Evolutionary conservation across 2,113 vertebrate species (phyloP), one percentile per base, ranked within the genome.

Genomic region (Oryzias javanicus): DNA sequence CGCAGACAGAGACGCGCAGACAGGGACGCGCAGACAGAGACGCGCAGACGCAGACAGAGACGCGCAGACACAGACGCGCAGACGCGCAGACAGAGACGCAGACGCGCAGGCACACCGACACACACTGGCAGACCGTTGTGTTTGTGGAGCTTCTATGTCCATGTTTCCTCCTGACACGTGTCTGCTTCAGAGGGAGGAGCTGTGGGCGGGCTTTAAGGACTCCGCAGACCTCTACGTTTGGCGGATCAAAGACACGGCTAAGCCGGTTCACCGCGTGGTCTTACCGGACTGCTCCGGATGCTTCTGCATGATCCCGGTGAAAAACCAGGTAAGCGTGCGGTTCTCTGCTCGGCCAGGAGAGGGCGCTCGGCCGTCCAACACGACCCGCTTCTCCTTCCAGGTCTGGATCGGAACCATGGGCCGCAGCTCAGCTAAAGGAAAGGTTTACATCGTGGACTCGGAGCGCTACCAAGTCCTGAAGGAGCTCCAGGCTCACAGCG

Each of bases 301-400:
- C 65, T 89, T 72, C 70, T 97, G 96, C 69, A 93, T 98, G 91
- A 94, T 98, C 75, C 88, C 79, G 80, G 96, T 98, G 22, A 98
- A 98, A 89, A 88, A 91, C 42, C 94, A 98, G 95, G 96, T 98
- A 59, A 70, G 47, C 27, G 47, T 0, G 40, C 27, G 20, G 14
- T 0, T 22, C 22, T 3, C 22, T 1, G 6, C 19, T 0, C 12
- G 35, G 18, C 15, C 19, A 19, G 52, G n/a, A 17, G 44, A 15
- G 42, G 16, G 4, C 15, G 44, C 16, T 16, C 42, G 14, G 42
- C 16, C n/a, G 4, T 17, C 6, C n/a, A 16, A 45, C n/a, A 17
- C 18, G 4, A 1, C 16, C 24, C 22, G 22, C 22, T 22, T 48
- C 52, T 20, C 14, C 41, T 59, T n/a, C 2, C 78, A 99, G 97